phyloP scores from a whole-genome alignment of 2,888 invertebrate species.

The Ryuthela nishihirai region DNA sequence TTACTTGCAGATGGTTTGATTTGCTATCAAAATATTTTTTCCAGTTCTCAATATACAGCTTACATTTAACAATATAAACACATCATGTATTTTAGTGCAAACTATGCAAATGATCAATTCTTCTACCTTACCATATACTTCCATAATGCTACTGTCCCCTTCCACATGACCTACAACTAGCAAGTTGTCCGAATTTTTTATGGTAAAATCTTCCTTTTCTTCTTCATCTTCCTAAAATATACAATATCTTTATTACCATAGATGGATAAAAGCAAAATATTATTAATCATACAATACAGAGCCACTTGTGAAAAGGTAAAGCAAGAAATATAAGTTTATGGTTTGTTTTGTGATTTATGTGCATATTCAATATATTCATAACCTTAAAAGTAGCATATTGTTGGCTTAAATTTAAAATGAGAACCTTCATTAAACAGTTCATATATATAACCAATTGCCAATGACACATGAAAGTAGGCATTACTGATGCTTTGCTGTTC shows the following conservation, averaged over 20 bases:
- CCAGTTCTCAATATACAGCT: not conserved
- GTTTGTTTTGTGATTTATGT: too few species aligned
- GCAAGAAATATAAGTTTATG: too few species aligned
- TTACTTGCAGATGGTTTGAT: too few species aligned
- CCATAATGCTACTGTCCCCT: conserved; percentile 78
- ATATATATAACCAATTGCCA: too few species aligned
- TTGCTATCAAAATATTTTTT: too few species aligned
- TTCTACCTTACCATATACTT: conserved; percentile 70
- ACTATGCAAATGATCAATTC: conserved; percentile 5
- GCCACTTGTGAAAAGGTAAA: not conserved
- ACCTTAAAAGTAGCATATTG: too few species aligned
- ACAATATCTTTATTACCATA: not conserved
- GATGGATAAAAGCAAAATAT: not conserved
- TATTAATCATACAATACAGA: not conserved
- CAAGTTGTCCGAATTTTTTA: conserved; percentile 84
- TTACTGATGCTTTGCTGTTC: too few species aligned
- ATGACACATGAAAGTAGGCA: too few species aligned
- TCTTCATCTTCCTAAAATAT: conserved; percentile 47
- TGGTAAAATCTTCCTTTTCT: conserved; percentile 81
- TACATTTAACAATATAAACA: not conserved
- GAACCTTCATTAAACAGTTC: too few species aligned
- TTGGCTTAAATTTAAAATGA: too few species aligned
- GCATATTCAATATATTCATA: too few species aligned
- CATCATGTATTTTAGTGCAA: not conserved
- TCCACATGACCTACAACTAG: conserved; percentile 81